A percentile compares a stretch with the other conserved stretches of the same genome.
Conservation (phyloP, 2,113 vertebrate species). For the Crotalus helleri region DNA sequence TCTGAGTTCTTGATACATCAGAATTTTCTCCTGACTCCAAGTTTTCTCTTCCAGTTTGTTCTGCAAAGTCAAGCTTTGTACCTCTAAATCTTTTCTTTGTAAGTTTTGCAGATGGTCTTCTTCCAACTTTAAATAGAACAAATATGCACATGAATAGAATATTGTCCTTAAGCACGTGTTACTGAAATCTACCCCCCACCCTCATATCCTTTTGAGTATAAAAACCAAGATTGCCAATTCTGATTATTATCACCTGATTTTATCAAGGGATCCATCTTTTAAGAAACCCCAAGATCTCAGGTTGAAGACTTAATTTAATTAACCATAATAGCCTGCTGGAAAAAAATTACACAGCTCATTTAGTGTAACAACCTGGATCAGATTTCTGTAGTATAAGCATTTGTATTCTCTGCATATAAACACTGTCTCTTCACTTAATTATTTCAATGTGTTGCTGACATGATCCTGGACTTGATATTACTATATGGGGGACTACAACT, state of each 20-base stretch:
- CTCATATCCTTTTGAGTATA: neutral
- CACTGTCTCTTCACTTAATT: neutral
- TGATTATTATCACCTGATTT: conserved; percentile 20
- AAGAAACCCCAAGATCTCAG: conserved; percentile 27
- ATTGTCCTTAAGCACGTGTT: neutral
- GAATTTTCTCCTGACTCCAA: conserved; percentile 84
- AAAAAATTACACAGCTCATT: conserved; percentile 7
- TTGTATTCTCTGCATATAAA: neutral
- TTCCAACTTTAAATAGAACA: conserved; percentile 70
- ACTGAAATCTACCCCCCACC: neutral
- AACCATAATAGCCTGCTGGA: conserved; percentile 21
- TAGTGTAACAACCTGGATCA: conserved; percentile 9
- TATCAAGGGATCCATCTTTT: conserved; percentile 8
- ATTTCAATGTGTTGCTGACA: conserved; percentile 8
- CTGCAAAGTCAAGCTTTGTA: conserved; percentile 84
- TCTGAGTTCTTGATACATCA: conserved; percentile 86
- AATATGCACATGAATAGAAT: conserved; percentile 39
- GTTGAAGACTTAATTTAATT: conserved; percentile 23
- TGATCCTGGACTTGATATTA: neutral
- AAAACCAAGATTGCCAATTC: conserved; percentile 35
- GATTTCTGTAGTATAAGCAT: conserved; percentile 10
- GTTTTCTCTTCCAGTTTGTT: conserved; percentile 77
- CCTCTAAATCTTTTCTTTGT: conserved; percentile 81
- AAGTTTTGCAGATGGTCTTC: conserved; percentile 78
- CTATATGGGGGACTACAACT: neutral